A percentile compares a stretch with the other conserved stretches of the same genome.
Conservation (phyloP, 2,113 vertebrate species). For the Brachyistius frenatus region DNA sequence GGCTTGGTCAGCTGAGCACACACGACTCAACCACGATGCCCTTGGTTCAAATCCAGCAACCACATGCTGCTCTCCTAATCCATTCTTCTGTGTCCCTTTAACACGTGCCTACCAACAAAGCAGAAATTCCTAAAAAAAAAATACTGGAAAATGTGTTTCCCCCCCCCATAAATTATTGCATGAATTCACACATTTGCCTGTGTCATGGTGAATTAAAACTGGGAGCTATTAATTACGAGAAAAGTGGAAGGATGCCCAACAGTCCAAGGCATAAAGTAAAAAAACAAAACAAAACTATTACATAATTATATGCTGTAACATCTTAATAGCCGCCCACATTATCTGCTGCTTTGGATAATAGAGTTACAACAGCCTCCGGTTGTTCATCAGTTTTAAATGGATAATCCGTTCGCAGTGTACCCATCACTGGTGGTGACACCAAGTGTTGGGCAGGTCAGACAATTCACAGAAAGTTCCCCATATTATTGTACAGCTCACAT, state of each 20-base stretch:
- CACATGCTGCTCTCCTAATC: constrained; percentile 31
- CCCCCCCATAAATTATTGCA: neutral
- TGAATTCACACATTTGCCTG: constrained; percentile 5
- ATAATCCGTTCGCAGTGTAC: constrained; percentile 22
- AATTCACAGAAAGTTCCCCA: neutral
- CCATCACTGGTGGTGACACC: neutral
- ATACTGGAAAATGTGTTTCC: neutral
- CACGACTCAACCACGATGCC: constrained; percentile 54
- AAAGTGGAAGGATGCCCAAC: constrained; percentile 15
- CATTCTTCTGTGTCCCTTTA: constrained; percentile 13
- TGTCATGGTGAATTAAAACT: constrained; percentile 18
- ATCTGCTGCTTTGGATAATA: constrained; percentile 54
- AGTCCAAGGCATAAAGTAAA: constrained; percentile 34
- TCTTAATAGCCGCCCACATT: constrained; percentile 54
- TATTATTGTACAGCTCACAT: neutral
- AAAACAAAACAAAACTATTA: constrained; percentile 48
- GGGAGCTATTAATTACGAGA: constrained; percentile 37
- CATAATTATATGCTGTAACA: constrained; percentile 56
- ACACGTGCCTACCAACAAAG: constrained; percentile 16
- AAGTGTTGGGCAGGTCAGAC: neutral
- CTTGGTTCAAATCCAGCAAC: constrained; percentile 46
- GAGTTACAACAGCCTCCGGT: constrained; percentile 29
- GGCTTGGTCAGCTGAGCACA: constrained; percentile 31
- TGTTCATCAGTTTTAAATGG: constrained; percentile 31
- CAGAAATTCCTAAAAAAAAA: neutral